phyloP scores from a whole-genome alignment of 2,797 vertebrate species.

The Antrozous pallidus region DNA sequence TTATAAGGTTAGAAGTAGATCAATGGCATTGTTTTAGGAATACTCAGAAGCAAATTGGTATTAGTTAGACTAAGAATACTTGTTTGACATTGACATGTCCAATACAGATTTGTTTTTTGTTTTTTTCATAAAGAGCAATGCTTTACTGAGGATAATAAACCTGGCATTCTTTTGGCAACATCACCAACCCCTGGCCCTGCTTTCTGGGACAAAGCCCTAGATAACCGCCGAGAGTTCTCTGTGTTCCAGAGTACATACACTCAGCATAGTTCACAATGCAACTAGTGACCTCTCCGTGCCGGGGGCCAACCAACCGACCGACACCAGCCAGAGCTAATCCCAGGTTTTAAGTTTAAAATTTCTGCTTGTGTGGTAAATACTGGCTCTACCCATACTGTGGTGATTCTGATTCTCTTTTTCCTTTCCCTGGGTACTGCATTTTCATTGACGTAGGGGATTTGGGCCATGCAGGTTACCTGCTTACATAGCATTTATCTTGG shows the following conservation, averaged over 20 bases:
- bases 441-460: neutral
- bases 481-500: neutral
- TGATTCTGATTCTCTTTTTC: neutral
- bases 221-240: neutral
- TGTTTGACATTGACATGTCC: neutral
- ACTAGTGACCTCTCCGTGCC: neutral
- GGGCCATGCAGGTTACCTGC: neutral
- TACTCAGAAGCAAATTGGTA: slow-evolving; percentile 12
- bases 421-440: neutral
- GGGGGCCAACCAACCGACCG: neutral
- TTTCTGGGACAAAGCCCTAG: neutral
- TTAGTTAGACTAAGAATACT: neutral
- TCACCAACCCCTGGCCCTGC: neutral
- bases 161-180: neutral
- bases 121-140: neutral
- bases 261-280: neutral
- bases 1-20: slow-evolving; percentile 5
- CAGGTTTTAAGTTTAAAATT: neutral
- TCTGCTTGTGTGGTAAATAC: neutral
- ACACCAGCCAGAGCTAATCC: neutral
- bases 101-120: neutral
- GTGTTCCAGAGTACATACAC: neutral
- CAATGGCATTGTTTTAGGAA: neutral
- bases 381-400: neutral
- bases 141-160: neutral